Evolutionary conservation across 1,140 invertebrate genomes (phyloP).

Genomic region (Ruditapes philippinarum): DNA sequence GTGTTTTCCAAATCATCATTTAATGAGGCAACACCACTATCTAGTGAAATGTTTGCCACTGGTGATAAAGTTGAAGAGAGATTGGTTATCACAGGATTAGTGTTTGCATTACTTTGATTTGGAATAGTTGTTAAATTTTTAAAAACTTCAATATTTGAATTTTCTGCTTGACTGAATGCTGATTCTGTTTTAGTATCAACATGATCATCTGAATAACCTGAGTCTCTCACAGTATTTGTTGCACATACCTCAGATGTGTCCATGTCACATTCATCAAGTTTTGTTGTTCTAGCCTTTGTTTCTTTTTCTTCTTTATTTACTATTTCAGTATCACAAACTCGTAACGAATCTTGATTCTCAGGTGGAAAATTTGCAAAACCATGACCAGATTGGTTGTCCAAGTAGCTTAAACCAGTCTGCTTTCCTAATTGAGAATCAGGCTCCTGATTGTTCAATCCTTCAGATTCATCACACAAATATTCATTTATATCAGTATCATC

Average conservation of each 20-base stretch:
- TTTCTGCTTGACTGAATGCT: neutral
- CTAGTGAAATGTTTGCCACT: conserved; percentile 47
- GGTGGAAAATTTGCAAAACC: neutral
- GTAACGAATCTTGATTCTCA: neutral
- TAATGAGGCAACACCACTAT: conserved; percentile 63
- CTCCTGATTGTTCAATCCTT: neutral
- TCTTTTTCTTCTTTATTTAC: neutral
- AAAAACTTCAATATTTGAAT: conserved; percentile 46
- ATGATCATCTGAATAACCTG: neutral
- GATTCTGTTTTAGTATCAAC: neutral
- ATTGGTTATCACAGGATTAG: conserved; percentile 38
- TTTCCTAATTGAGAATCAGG: neutral
- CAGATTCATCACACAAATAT: conserved; percentile 69
- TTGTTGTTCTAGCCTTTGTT: neutral
- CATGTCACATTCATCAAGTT: conserved; percentile 6
- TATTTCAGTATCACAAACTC: neutral
- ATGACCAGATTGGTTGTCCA: neutral
- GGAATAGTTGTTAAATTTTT: conserved; percentile 22
- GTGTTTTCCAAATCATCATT: conserved; percentile 8
- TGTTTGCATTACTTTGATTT: neutral
- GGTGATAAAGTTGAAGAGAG: conserved; percentile 34
- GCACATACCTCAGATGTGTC: conserved; percentile 1
- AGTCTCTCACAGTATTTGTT: neutral
- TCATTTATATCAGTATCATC: conserved; percentile 74
- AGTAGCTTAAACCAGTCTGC: neutral